These are phyloP conservation scores for Drosophila fulvimacula DNA, from an alignment of 2,888 invertebrate genomes.

Conservation along the genomic window DNA sequence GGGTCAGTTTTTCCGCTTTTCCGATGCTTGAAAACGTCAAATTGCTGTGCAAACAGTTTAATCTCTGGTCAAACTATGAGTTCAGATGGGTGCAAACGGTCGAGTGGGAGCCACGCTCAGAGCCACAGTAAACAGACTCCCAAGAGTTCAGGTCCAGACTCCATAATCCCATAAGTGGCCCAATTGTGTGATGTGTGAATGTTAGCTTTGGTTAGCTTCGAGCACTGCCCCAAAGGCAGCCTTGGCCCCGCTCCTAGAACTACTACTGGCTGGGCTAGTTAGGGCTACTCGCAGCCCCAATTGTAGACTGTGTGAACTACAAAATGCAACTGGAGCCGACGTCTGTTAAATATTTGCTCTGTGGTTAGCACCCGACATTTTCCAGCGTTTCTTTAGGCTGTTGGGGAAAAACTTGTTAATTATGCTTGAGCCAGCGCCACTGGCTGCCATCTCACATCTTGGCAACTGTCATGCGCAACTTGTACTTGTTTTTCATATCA, in stretches of 20 bases:
- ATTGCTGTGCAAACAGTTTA: conserved; percentile 61
- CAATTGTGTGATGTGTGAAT: conserved; percentile 60
- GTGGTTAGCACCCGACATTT: conserved; percentile 61
- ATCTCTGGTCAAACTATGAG: conserved; percentile 60
- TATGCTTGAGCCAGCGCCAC: conserved; percentile 52
- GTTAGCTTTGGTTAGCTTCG: conserved; percentile 22
- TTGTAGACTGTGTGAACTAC: conserved; percentile 56
- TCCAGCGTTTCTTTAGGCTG: conserved; percentile 41
- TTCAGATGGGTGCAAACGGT: conserved; percentile 21
- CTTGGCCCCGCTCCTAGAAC: background rate
- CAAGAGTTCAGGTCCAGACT: conserved; percentile 28
- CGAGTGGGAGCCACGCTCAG: conserved; percentile 28
- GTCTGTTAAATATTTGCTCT: conserved; percentile 61
- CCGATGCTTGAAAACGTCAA: conserved; percentile 33
- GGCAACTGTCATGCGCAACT: conserved; percentile 67
- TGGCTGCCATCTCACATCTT: conserved; percentile 39
- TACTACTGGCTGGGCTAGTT: background rate
- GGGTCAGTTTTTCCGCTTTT: conserved; percentile 18
- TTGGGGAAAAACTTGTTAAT: conserved; percentile 72
- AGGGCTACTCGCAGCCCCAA: conserved; percentile 21
- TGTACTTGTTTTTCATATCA: conserved; percentile 75
- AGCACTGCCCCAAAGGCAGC: conserved; percentile 38
- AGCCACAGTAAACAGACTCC: conserved; percentile 11
- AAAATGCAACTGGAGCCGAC: conserved; percentile 68
- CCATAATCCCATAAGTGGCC: conserved; percentile 68